phyloP scores from a whole-genome alignment of 2,113 vertebrate species.

The Corvus cornix region DNA sequence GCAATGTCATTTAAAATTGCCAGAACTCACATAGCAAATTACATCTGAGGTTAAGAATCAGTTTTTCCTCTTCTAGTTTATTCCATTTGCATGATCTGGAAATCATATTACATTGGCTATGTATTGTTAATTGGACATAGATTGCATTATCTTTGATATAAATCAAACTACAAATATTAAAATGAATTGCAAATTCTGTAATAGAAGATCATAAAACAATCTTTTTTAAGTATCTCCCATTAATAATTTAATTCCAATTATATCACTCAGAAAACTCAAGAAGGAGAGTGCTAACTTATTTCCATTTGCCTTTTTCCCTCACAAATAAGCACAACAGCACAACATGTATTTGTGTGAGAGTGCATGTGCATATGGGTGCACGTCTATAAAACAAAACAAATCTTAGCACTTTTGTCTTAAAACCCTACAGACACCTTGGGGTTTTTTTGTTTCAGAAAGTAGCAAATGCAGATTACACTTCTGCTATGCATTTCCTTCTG shows the following conservation, averaged over 20 bases:
- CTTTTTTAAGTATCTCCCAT: slow-evolving; percentile 88
- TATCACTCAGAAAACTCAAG: slow-evolving; percentile 81
- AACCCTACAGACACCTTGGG: not conserved
- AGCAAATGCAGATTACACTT: not conserved
- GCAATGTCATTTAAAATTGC: slow-evolving; percentile 89
- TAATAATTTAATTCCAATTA: slow-evolving; percentile 96
- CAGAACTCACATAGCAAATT: slow-evolving; percentile 85
- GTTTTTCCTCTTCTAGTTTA: slow-evolving; percentile 79
- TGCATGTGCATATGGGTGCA: not conserved
- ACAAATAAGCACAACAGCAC: slow-evolving; percentile 54
- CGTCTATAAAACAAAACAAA: slow-evolving; percentile 13
- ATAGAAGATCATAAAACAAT: slow-evolving; percentile 93
- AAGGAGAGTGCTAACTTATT: slow-evolving; percentile 76
- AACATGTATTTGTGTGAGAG: not conserved
- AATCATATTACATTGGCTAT: slow-evolving; percentile 89
- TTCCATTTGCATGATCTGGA: slow-evolving; percentile 88
- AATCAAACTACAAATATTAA: slow-evolving; percentile 94
- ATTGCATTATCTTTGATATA: slow-evolving; percentile 93
- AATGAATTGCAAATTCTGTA: slow-evolving; percentile 93
- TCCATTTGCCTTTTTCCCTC: slow-evolving; percentile 65
- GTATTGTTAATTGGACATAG: slow-evolving; percentile 92
- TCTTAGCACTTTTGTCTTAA: slow-evolving; percentile 19
- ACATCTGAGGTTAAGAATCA: slow-evolving; percentile 87
- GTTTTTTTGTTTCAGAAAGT: not conserved
- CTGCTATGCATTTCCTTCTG: not conserved